A percentile compares a stretch with the other conserved stretches of the same genome.
Conservation (phyloP, 2,797 vertebrate genomes). For the Trichosurus vulpecula region DNA sequence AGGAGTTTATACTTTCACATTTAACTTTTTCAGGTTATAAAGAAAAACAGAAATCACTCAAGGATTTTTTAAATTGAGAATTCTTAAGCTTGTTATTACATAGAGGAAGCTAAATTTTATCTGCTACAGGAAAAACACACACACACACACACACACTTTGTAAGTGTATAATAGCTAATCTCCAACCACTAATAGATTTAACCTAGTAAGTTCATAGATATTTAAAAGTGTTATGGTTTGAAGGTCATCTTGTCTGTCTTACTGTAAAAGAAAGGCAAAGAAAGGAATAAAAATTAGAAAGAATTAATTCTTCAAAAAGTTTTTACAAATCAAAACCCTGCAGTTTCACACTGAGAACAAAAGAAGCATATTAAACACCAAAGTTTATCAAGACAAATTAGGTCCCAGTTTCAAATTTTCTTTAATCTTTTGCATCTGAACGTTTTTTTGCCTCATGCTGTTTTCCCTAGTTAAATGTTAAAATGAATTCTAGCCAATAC, state of each 20-base stretch:
- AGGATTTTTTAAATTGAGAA: conserved; percentile 72
- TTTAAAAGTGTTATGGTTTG: conserved; percentile 86
- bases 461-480: conserved; percentile 95
- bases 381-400: conserved; percentile 99
- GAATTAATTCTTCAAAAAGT: conserved; percentile 90
- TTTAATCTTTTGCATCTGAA: conserved; percentile 99
- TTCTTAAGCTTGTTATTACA: conserved; percentile 58
- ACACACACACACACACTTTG: conserved; percentile 60
- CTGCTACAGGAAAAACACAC: conserved; percentile 74
- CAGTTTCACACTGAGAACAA: conserved; percentile 94
- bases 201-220: conserved; percentile 85
- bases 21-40: conserved; percentile 59
- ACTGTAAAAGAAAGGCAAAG: conserved; percentile 86
- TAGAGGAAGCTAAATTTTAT: conserved; percentile 72
- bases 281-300: conserved; percentile 90
- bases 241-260: conserved; percentile 87
- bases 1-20: conserved; percentile 72
- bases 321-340: conserved; percentile 90
- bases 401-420: conserved; percentile 94
- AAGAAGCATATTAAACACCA: conserved; percentile 97
- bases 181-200: conserved; percentile 85
- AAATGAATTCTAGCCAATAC: conserved; percentile 93
- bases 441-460: conserved; percentile 88
- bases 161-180: conserved; percentile 79
- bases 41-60: conserved; percentile 69